Percentiles rank a stretch among this genome's conserved stretches.
Evolutionary conservation across 2,888 invertebrate species (phyloP).

Genomic region (Drosophila infuscata): DNA sequence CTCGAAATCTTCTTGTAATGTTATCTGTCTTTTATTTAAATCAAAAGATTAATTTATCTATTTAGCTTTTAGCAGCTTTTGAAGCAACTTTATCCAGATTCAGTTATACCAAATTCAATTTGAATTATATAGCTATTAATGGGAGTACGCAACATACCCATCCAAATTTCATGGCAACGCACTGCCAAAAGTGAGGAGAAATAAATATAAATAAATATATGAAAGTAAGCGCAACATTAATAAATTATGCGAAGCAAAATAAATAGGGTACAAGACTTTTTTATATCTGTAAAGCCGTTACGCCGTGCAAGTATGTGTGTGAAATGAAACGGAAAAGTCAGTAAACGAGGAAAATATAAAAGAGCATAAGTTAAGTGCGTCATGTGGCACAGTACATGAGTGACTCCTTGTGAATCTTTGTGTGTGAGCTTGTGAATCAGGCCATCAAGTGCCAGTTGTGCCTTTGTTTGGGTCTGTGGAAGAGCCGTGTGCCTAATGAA

Average conservation of each 20-base stretch:
- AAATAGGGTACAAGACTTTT: slow-evolving; percentile 69
- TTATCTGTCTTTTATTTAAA: background rate
- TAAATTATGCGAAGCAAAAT: slow-evolving; percentile 71
- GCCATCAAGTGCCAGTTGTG: slow-evolving; percentile 14
- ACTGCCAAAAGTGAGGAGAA: slow-evolving; percentile 5
- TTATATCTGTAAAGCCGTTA: slow-evolving; percentile 56
- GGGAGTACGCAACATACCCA: slow-evolving; percentile 1
- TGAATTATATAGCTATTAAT: background rate
- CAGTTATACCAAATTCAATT: background rate
- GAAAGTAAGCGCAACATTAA: slow-evolving; percentile 54
- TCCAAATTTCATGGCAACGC: slow-evolving; percentile 1
- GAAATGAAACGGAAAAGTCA: slow-evolving; percentile 75
- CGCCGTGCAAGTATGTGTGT: slow-evolving; percentile 39
- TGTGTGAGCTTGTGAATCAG: slow-evolving; percentile 26
- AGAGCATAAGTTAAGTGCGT: slow-evolving; percentile 72
- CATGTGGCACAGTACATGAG: slow-evolving; percentile 45
- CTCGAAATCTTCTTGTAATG: background rate
- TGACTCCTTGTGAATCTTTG: slow-evolving; percentile 8
- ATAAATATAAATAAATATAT: slow-evolving; percentile 9
- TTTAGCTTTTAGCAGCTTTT: background rate
- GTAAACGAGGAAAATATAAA: slow-evolving; percentile 64
- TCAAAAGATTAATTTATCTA: background rate
- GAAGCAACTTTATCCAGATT: background rate
- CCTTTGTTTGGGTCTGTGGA: slow-evolving; percentile 1
- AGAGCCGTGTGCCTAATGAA: slow-evolving; percentile 65